These are phyloP conservation scores for Darevskia nairensis DNA, from an alignment of 2,797 vertebrate genomes.

Conservation along the genomic window DNA sequence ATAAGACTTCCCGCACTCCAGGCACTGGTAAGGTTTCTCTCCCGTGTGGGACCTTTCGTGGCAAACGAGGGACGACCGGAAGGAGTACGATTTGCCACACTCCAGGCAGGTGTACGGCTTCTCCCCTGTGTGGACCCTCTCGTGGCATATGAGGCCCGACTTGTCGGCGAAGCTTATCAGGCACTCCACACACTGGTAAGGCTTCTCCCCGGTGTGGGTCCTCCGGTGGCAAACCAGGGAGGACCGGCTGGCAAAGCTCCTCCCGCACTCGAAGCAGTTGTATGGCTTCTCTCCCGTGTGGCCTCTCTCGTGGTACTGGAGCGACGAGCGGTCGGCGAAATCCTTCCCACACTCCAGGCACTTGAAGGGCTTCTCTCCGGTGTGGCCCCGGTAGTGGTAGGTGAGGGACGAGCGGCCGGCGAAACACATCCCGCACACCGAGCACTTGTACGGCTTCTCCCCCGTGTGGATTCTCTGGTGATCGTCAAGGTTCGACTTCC, in stretches of 20 bases:
- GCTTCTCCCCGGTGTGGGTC: neutral
- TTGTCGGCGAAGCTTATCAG: neutral
- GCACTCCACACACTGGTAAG: neutral
- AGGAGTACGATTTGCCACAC: neutral
- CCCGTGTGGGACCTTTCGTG: neutral
- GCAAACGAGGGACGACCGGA: neutral
- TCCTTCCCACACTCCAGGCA: neutral
- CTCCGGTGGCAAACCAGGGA: neutral
- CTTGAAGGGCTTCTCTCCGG: neutral
- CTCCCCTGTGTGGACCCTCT: neutral
- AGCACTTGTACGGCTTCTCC: neutral
- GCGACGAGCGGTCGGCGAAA: neutral
- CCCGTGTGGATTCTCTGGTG: neutral
- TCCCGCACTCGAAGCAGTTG: neutral
- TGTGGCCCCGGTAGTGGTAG: neutral
- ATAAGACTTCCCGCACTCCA: neutral
- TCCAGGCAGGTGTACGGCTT: neutral
- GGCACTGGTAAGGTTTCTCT: neutral
- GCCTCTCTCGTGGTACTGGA: neutral
- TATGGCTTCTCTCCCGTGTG: neutral
- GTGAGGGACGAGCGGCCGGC: neutral
- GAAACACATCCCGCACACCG: neutral
- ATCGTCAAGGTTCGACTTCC: neutral
- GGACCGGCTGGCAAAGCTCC: neutral
- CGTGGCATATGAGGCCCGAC: neutral